phyloP scores from a whole-genome alignment of 2,888 invertebrate genomes.

The Gnatocerus cornutus region DNA sequence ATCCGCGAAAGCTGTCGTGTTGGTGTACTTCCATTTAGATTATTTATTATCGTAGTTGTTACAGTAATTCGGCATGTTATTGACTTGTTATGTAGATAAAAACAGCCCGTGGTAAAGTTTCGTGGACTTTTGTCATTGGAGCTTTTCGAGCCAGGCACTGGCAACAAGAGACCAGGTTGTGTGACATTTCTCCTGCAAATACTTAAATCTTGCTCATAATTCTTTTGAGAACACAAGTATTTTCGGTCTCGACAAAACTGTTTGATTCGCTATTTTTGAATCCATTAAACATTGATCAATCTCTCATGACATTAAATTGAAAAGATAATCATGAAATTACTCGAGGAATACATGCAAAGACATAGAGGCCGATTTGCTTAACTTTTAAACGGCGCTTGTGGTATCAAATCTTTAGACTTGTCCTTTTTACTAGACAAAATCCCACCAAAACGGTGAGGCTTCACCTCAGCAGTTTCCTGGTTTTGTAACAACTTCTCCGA shows the following conservation, averaged over 20 bases:
- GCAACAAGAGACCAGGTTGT: conserved; percentile 50
- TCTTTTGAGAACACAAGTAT: conserved; percentile 49
- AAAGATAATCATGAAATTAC: conserved; percentile 19
- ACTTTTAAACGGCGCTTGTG: no score
- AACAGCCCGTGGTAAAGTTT: conserved; percentile 46
- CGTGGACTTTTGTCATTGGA: conserved; percentile 54
- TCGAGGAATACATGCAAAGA: conserved; percentile 7
- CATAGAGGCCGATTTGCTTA: no score
- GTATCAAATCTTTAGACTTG: not conserved
- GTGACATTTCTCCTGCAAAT: conserved; percentile 54
- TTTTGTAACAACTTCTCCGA: conserved; percentile 44
- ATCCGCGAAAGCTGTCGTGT: conserved; percentile 16
- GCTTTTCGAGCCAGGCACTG: conserved; percentile 59
- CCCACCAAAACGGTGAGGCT: conserved; percentile 49
- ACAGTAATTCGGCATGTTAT: conserved; percentile 46
- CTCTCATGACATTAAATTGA: conserved; percentile 28
- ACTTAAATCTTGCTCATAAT: conserved; percentile 52
- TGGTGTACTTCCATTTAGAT: conserved; percentile 24
- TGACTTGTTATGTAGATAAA: conserved; percentile 47
- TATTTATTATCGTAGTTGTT: conserved; percentile 27
- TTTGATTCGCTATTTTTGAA: conserved; percentile 16
- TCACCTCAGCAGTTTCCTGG: conserved; percentile 49
- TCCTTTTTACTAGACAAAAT: conserved; percentile 42
- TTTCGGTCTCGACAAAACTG: conserved; percentile 17
- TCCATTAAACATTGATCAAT: conserved; percentile 35